Conservation (phyloP, 2,797 vertebrate species). For the Numenius phaeopus region DNA sequence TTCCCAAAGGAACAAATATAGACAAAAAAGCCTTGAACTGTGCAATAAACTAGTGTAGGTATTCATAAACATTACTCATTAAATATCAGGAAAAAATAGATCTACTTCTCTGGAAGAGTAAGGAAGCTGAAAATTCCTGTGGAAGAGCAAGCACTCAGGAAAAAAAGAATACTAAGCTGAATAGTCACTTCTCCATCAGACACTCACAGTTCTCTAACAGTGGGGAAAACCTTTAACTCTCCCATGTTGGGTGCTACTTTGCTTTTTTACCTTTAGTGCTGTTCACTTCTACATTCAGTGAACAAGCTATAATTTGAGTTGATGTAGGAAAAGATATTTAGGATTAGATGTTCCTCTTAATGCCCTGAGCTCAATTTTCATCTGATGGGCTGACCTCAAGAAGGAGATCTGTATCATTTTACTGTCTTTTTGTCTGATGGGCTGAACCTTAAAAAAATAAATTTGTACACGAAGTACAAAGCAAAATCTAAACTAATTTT, state of each 20-base stretch:
- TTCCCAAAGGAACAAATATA: neutral
- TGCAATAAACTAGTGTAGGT: neutral
- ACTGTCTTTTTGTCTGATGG: neutral
- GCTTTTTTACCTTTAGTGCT: neutral
- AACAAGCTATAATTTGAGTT: neutral
- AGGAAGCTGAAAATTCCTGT: neutral
- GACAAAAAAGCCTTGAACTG: neutral
- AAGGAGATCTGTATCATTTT: neutral
- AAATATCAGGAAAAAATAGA: neutral
- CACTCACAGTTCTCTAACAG: neutral
- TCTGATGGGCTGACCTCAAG: neutral
- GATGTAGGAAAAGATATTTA: neutral
- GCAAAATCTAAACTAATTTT: neutral
- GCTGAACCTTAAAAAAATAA: neutral
- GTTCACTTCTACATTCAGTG: neutral
- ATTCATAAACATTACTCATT: neutral
- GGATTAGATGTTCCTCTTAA: neutral
- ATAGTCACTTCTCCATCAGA: neutral
- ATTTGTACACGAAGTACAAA: neutral
- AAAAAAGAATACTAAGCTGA: neutral
- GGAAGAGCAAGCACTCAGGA: neutral
- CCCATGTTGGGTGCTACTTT: neutral
- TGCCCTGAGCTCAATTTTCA: neutral
- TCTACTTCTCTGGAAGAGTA: neutral
- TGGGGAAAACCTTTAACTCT: neutral